A percentile compares a stretch with the other conserved stretches of the same genome.
Evolutionary conservation across 2,797 vertebrate species (phyloP).

Genomic region (Hippoglossus hippoglossus): DNA sequence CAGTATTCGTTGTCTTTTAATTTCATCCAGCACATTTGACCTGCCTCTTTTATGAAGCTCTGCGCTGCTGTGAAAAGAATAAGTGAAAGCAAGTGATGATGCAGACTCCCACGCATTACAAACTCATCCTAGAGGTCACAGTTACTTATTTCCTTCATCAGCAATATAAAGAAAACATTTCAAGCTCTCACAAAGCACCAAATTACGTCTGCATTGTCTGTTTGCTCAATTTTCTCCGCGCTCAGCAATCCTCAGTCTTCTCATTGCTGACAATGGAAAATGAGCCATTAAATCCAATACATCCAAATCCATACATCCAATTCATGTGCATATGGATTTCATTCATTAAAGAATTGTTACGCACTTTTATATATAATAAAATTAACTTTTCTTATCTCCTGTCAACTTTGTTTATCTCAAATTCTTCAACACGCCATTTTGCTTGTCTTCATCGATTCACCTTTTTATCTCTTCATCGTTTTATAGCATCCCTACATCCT

Average conservation of each 20-base stretch:
- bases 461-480: too few relatives aligned
- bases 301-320: background rate
- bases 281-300: background rate
- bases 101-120: constrained; percentile 48
- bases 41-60: constrained; percentile 19
- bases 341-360: background rate
- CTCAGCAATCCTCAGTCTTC: background rate
- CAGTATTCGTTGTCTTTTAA: background rate
- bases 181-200: constrained; percentile 21
- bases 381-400: too few relatives aligned
- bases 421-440: too few relatives aligned
- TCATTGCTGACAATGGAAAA: background rate
- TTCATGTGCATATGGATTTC: background rate
- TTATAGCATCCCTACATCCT: too few relatives aligned
- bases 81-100: constrained; percentile 41
- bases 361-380: too few relatives aligned
- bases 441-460: too few relatives aligned
- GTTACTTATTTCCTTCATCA: constrained; percentile 55
- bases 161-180: constrained; percentile 28
- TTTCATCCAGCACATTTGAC: constrained; percentile 12
- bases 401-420: too few relatives aligned
- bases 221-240: constrained; percentile 13
- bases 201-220: constrained; percentile 15
- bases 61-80: constrained; percentile 32
- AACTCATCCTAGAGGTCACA: constrained; percentile 53